A percentile compares a stretch with the other conserved stretches of the same genome.
Evolutionary conservation across 2,113 vertebrate genomes (phyloP).

Genomic region (Lamprologus speciosus): DNA sequence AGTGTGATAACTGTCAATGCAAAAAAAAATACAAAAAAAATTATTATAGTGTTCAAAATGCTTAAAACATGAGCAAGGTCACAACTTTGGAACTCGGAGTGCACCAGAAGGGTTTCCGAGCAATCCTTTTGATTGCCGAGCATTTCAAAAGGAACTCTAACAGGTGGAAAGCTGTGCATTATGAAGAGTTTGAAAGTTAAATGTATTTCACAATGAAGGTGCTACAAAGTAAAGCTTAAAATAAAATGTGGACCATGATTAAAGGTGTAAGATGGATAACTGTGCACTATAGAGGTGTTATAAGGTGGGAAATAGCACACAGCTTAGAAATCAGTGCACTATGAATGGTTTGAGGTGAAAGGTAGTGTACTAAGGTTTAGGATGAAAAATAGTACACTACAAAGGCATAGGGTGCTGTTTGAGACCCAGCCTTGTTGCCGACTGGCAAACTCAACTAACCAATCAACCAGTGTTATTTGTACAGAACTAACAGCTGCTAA

Average conservation of each 20-base stretch:
- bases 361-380: not conserved
- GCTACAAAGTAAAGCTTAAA: not conserved
- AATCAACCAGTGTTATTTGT: conserved; percentile 60
- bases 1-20: conserved; percentile 7
- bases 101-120: not conserved
- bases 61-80: not conserved
- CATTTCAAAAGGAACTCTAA: not conserved
- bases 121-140: not conserved
- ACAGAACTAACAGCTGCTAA: conserved; percentile 65
- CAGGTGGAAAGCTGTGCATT: not conserved
- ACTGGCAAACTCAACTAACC: conserved; percentile 24
- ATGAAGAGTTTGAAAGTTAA: not conserved
- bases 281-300: not conserved
- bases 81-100: conserved; percentile 22
- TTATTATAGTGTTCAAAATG: not conserved
- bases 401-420: conserved; percentile 37
- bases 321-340: not conserved
- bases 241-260: not conserved
- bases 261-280: not conserved
- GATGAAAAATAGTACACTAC: not conserved
- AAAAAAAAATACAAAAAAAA: not conserved
- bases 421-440: conserved; percentile 35
- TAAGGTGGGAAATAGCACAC: not conserved
- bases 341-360: not conserved
- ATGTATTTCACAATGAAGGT: not conserved